Conservation (phyloP, 2,113 vertebrate species). For the Alaudala cheleensis region DNA sequence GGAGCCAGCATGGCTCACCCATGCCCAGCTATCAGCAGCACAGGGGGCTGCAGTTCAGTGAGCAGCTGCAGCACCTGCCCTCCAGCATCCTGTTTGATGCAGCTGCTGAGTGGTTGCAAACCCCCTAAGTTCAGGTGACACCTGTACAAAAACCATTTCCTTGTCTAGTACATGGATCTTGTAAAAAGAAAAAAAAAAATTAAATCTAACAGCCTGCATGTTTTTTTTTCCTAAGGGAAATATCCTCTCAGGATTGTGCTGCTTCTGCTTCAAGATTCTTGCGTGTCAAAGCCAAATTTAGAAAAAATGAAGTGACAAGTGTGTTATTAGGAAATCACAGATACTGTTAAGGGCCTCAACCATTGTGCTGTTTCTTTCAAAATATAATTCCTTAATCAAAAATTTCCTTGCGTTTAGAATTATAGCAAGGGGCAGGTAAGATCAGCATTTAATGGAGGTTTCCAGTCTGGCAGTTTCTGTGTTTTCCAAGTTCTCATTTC, state of each 20-base stretch:
- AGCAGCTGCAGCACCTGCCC: background rate
- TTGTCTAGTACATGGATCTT: background rate
- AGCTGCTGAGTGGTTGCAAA: background rate
- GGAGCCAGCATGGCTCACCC: rapidly evolving
- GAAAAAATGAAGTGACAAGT: background rate
- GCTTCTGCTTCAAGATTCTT: background rate
- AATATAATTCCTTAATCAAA: background rate
- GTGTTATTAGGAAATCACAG: background rate
- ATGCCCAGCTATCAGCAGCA: background rate
- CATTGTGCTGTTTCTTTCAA: background rate
- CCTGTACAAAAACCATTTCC: background rate
- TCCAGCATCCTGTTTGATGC: background rate
- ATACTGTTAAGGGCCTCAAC: background rate
- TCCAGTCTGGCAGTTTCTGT: conserved; percentile 9
- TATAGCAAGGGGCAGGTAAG: background rate
- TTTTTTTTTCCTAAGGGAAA: background rate
- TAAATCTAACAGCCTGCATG: background rate
- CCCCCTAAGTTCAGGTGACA: background rate
- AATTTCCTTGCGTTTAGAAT: background rate
- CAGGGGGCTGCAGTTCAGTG: background rate
- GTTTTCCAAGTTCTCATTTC: conserved; percentile 1
- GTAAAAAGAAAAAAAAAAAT: background rate
- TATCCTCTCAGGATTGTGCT: background rate
- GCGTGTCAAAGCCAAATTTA: background rate
- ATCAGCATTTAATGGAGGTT: background rate